Evolutionary conservation across 2,888 invertebrate species (phyloP), one percentile per base, ranked within the genome.

Genomic region (Epinotia demarniana): DNA sequence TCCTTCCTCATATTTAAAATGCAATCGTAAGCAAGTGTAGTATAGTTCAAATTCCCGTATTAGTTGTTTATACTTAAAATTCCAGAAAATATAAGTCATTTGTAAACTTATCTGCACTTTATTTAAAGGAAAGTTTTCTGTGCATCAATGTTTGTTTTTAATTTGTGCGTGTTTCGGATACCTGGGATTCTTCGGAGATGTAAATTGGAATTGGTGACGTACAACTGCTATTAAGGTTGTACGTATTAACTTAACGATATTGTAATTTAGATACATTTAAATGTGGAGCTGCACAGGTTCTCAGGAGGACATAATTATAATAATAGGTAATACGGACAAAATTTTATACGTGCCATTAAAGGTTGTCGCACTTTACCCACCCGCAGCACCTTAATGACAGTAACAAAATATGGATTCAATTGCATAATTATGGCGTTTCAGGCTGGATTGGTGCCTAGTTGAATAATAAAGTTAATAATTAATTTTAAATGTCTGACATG

Each of bases 81-180:
- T 92, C 92, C 92, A 89, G 84, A 89, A 91, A 75, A 92, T 88
- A 91, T 92, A 92, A 90, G 92, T 92, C 93, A 93, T 93, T 93
- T 93, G 92, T 93, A 89, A 87, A 88, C 87, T 90, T 93, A 93
- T 93, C 93, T 90, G 92, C 91, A 92, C 93, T 94, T 93, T 93
- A 93, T 93, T 94, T 93, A 88, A 89, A 88, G 85, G 83, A 86
- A 84, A 90, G 90, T 91, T 91, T 89, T 89, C 87, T 89, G 90
- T 89, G 89, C 88, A 85, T 88, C 84, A 81, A 82, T 83, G 85
- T 85, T 87, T 87, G 87, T 89, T 91, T 89, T 89, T 85, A 84
- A 86, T 87, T 83, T 77, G 81, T 78, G 71, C 80, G 76, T 76
- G 72, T 77, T 75, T 79, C 77, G 72, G 75, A 79, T 83, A 83